These are phyloP conservation scores for Acromyrmex heyeri DNA, from an alignment of 1,140 invertebrate genomes.

Conservation along the genomic window DNA sequence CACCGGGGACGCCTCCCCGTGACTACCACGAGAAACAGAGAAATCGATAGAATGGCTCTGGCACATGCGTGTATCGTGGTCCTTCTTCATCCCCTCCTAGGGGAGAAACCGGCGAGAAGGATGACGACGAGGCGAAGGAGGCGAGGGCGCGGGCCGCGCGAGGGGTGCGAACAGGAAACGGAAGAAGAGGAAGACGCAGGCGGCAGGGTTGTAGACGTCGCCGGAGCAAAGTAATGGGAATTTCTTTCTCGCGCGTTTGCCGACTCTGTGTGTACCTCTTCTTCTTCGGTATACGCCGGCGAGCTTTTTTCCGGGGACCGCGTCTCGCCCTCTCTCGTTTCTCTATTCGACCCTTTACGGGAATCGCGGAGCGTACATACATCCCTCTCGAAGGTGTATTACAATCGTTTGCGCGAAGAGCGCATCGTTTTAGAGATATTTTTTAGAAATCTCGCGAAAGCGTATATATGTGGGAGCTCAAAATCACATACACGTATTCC, in stretches of 20 bases:
- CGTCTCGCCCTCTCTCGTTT: slow-evolving; percentile 11
- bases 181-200: slow-evolving; percentile 70
- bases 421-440: slow-evolving; percentile 31
- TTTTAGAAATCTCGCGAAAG: neutral
- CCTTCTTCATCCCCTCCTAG: slow-evolving; percentile 53
- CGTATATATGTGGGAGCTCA: neutral
- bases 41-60: slow-evolving; percentile 82
- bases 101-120: slow-evolving; percentile 65
- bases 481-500: neutral
- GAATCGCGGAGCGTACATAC: slow-evolving; percentile 24
- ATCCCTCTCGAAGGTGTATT: slow-evolving; percentile 41
- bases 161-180: slow-evolving; percentile 40
- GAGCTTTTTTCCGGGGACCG: slow-evolving; percentile 26
- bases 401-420: slow-evolving; percentile 34
- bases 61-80: slow-evolving; percentile 81
- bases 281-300: slow-evolving; percentile 41
- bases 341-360: slow-evolving; percentile 60
- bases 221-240: slow-evolving; percentile 81
- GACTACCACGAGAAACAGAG: slow-evolving; percentile 74
- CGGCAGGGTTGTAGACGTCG: slow-evolving; percentile 75
- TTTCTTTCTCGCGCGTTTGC: slow-evolving; percentile 79
- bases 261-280: slow-evolving; percentile 71
- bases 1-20: slow-evolving; percentile 74
- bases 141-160: slow-evolving; percentile 37
- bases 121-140: slow-evolving; percentile 40